A percentile compares a stretch with the other conserved stretches of the same genome.
phyloP scores from a whole-genome alignment of 2,888 invertebrate species.

The Aquatica leii region DNA sequence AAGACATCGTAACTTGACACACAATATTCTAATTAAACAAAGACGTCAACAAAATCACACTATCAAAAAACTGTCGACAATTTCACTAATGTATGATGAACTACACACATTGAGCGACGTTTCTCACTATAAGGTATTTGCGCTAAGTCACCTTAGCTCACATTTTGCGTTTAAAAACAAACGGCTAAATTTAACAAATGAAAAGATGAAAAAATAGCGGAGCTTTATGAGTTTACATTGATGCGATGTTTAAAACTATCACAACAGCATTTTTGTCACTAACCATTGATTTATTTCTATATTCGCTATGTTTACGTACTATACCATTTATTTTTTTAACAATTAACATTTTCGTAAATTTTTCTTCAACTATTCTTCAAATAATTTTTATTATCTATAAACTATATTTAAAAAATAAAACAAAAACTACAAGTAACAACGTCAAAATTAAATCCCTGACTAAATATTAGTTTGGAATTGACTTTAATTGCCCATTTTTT shows the following conservation, averaged over 20 bases:
- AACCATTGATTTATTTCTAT: slow-evolving; percentile 37
- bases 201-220: slow-evolving; percentile 9
- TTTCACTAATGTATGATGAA: slow-evolving; percentile 32
- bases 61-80: background rate
- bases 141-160: slow-evolving; percentile 49
- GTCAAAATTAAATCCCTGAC: slow-evolving; percentile 48
- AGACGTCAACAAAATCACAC: background rate
- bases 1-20: background rate
- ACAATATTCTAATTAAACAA: slow-evolving; percentile 23
- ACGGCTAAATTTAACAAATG: slow-evolving; percentile 6
- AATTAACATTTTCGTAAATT: slow-evolving; percentile 38
- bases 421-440: slow-evolving; percentile 29
- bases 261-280: slow-evolving; percentile 37
- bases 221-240: slow-evolving; percentile 25
- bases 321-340: slow-evolving; percentile 36
- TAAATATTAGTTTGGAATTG: slow-evolving; percentile 51
- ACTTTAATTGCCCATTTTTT: slow-evolving; percentile 43
- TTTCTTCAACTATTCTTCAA: slow-evolving; percentile 33
- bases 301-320: slow-evolving; percentile 22
- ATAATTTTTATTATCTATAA: slow-evolving; percentile 31
- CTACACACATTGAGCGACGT: slow-evolving; percentile 53
- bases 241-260: slow-evolving; percentile 37
- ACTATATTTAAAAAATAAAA: slow-evolving; percentile 34
- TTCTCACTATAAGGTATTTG: slow-evolving; percentile 51
- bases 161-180: slow-evolving; percentile 33